phyloP scores from a whole-genome alignment of 2,888 invertebrate species.

The Encarsia formosa region DNA sequence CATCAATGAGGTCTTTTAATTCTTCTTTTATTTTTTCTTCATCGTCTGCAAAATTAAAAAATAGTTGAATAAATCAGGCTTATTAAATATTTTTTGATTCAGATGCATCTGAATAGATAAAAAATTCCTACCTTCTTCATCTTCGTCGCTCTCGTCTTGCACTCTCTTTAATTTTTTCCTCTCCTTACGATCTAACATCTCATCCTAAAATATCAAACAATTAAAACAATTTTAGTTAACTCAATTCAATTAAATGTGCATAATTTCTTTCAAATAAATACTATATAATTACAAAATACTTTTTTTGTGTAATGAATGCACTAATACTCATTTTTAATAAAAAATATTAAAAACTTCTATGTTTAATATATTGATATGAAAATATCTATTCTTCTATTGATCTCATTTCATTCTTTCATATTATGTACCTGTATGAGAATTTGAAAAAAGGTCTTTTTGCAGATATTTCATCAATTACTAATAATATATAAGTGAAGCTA shows the following conservation, averaged over 20 bases:
- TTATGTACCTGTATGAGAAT: too few relatives aligned
- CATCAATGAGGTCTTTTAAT: constrained; percentile 91
- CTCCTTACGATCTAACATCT: constrained; percentile 69
- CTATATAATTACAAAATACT: neutral
- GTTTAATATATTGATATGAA: too few relatives aligned
- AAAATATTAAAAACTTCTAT: neutral
- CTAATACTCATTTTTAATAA: neutral
- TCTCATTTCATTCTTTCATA: too few relatives aligned
- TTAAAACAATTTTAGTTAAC: neutral
- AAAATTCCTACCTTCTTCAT: constrained; percentile 49
- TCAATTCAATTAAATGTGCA: neutral
- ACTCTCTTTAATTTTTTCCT: constrained; percentile 72
- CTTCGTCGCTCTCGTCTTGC: constrained; percentile 76
- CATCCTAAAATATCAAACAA: constrained; percentile 52
- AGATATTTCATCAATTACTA: too few relatives aligned
- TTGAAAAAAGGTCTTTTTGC: too few relatives aligned
- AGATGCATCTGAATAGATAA: neutral
- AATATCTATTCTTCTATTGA: too few relatives aligned
- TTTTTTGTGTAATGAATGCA: neutral
- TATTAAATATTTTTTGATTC: neutral
- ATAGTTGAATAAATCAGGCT: neutral
- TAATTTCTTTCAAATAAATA: neutral
- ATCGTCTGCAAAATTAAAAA: constrained; percentile 62
- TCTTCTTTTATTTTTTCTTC: constrained; percentile 81
- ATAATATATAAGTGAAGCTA: too few relatives aligned